A percentile compares a stretch with the other conserved stretches of the same genome.
Evolutionary conservation across 1,140 invertebrate species (phyloP).

Genomic region (Carposina sasakii): DNA sequence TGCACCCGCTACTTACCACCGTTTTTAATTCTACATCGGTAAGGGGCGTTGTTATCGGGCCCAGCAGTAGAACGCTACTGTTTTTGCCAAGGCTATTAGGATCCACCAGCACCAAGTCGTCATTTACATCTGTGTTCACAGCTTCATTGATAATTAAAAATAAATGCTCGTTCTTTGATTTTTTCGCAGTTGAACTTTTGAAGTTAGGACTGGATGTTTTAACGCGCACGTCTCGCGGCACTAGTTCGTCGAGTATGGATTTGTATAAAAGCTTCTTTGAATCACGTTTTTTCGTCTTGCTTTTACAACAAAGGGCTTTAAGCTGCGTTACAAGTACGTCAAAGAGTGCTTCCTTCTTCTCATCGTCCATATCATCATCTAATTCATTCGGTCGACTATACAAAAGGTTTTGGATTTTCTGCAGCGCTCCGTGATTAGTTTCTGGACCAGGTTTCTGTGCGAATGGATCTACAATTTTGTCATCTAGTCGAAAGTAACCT

Average conservation of each 20-base stretch:
- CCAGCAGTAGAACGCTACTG: constrained; percentile 53
- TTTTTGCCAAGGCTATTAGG: constrained; percentile 56
- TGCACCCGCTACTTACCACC: constrained; percentile 39
- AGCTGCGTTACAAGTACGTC: constrained; percentile 50
- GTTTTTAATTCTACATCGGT: constrained; percentile 45
- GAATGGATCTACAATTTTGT: constrained; percentile 38
- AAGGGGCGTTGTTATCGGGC: constrained; percentile 47
- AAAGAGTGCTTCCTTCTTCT: constrained; percentile 53
- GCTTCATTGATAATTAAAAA: constrained; percentile 61
- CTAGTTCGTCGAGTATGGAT: constrained; percentile 14
- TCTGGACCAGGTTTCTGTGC: constrained; percentile 29
- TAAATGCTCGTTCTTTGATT: constrained; percentile 39
- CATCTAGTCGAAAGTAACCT: constrained; percentile 44
- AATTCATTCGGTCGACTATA: constrained; percentile 25
- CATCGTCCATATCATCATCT: constrained; percentile 29
- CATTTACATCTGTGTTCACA: constrained; percentile 43
- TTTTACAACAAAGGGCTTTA: constrained; percentile 54
- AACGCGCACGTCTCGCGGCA: no score
- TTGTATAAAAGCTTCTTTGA: constrained; percentile 19
- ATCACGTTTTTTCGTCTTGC: constrained; percentile 15
- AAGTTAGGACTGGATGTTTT: no score
- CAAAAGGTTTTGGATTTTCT: constrained; percentile 47
- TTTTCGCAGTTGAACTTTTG: not conserved
- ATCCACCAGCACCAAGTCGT: constrained; percentile 49
- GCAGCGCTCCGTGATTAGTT: constrained; percentile 36